These are phyloP conservation scores for Montipora sp. DNA, from an alignment of 64 coral and sea anemone genomes.

Conservation along the genomic window DNA sequence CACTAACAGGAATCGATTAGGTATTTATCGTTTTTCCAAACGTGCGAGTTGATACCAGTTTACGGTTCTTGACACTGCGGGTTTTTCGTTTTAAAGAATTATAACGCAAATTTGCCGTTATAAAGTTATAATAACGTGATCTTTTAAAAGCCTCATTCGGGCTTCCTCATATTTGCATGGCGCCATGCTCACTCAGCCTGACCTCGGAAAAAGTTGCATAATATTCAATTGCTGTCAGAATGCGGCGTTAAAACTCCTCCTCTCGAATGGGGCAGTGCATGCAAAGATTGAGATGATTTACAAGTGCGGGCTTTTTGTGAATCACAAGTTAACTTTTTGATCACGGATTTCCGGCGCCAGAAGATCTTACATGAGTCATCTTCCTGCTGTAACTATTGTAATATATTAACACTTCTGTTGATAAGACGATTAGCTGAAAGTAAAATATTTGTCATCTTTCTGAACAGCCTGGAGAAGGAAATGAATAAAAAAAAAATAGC, in stretches of 20 bases:
- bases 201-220: no score
- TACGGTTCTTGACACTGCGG: no score
- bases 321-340: not conserved
- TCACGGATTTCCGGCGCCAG: slow-evolving; percentile 29
- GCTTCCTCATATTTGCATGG: no score
- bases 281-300: not conserved
- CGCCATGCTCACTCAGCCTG: no score
- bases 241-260: not conserved
- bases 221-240: not conserved
- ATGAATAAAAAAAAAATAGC: not conserved
- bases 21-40: no score
- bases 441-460: not conserved
- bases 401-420: not conserved
- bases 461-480: not conserved
- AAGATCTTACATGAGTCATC: not conserved
- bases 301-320: not conserved
- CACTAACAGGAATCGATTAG: no score
- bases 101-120: no score
- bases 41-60: no score
- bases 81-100: no score
- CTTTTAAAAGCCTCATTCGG: no score
- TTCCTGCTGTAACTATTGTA: not conserved
- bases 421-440: not conserved
- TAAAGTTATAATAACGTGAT: no score
- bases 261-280: not conserved